These are phyloP conservation scores for Xiphorhynchus elegans DNA, from an alignment of 2,113 vertebrate genomes.

Conservation along the genomic window DNA sequence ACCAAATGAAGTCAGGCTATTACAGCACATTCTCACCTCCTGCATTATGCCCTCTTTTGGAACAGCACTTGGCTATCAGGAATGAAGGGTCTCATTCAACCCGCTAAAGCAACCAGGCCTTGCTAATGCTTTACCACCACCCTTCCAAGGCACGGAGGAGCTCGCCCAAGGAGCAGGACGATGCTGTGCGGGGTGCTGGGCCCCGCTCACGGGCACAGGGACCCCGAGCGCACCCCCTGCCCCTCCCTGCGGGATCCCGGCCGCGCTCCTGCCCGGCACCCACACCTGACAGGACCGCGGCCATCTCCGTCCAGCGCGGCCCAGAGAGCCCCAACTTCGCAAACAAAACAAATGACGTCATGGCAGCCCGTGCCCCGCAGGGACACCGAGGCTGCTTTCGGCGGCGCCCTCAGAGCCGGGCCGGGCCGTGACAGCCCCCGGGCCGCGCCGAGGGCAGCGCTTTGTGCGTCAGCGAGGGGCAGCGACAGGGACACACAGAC, in stretches of 20 bases:
- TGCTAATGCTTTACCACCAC: background rate
- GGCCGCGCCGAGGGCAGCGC: background rate
- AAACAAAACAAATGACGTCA: background rate
- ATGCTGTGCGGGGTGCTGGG: no score
- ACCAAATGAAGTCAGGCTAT: background rate
- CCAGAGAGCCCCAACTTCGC: background rate
- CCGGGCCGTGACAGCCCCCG: background rate
- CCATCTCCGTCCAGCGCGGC: no score
- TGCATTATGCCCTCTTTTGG: background rate
- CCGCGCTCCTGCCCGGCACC: no score
- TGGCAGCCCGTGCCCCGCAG: background rate
- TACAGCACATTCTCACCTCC: background rate
- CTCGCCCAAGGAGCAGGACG: background rate
- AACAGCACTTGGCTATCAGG: background rate
- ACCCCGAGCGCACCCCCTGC: no score
- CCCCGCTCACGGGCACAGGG: no score
- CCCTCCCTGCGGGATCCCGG: no score
- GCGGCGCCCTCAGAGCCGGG: no score
- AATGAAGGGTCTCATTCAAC: background rate
- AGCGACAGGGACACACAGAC: no score
- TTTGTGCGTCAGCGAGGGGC: conserved; percentile 8
- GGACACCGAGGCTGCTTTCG: background rate
- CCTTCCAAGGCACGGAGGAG: background rate
- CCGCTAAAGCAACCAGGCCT: background rate
- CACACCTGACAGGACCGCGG: background rate